phyloP scores from a whole-genome alignment of 2,888 invertebrate species.

The Brenthis ino region DNA sequence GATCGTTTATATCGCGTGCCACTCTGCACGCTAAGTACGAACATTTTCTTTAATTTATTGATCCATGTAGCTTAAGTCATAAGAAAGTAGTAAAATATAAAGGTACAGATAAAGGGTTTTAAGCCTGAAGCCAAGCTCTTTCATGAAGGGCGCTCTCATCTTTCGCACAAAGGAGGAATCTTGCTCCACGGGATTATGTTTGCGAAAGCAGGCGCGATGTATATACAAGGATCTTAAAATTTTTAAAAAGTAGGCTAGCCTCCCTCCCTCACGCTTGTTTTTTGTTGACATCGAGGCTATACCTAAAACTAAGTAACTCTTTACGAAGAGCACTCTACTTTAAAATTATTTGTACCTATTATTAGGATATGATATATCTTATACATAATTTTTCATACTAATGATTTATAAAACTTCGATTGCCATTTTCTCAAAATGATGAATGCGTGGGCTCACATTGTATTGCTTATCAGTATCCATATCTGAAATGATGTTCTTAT shows the following conservation, averaged over 20 bases:
- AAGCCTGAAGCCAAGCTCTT: constrained; percentile 5
- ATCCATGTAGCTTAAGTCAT: neutral
- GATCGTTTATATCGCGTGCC: neutral
- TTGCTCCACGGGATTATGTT: constrained; percentile 14
- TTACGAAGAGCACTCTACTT: too few relatives aligned
- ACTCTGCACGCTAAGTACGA: neutral
- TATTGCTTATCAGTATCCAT: too few relatives aligned
- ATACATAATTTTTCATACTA: too few relatives aligned
- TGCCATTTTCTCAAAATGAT: too few relatives aligned
- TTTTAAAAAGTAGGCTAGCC: constrained; percentile 9
- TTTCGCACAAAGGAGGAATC: constrained; percentile 13
- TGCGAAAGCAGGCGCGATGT: constrained; percentile 22
- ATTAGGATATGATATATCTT: too few relatives aligned
- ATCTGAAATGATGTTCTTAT: too few relatives aligned
- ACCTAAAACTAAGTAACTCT: too few relatives aligned
- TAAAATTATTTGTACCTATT: too few relatives aligned
- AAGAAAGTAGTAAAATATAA: constrained; percentile 1
- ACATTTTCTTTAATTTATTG: constrained; percentile 1
- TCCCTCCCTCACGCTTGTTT: neutral
- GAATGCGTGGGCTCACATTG: too few relatives aligned
- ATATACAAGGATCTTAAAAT: constrained; percentile 7
- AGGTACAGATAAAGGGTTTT: constrained; percentile 3
- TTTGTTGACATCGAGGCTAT: neutral
- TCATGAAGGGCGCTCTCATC: constrained; percentile 9
- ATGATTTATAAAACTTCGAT: too few relatives aligned